Evolutionary conservation across 53 echinoderm and acorn worm genomes (phyloP), one percentile per base, ranked within the genome.

Genomic region (Echinarachnius parma): DNA sequence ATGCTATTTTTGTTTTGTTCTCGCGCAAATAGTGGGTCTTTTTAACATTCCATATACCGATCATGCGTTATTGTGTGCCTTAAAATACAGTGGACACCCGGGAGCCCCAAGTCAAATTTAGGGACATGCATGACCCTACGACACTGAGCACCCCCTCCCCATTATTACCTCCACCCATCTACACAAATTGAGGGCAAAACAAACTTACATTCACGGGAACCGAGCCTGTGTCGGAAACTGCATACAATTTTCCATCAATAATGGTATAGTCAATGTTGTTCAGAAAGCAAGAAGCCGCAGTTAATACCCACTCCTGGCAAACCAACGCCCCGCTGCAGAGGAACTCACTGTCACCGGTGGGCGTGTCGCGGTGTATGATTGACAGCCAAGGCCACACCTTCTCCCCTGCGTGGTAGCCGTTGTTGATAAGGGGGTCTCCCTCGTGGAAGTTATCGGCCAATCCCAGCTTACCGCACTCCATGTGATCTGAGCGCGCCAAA

Each of bases 321-420:
- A 89, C 53, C 49, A 89, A 54, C 9, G 86, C 74, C 13, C 85
- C 90, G 10, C 81, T 81, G 59, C 90, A 89, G 16, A 59, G n/a
- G 45, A 77, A 36, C 10, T 60, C 9, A n/a, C 27, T 9, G n/a
- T n/a, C n/a, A 4, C 62, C 67, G 16, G 59, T 39, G 5, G 79
- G 48, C 3, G 60, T 31, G 15, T 62, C 18, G 25, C 54, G 20
- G 11, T 77, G 24, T 4, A 89, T 77, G 54, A 80, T 52, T 19
- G 81, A 85, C 26, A 89, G 57, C 89, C 89, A 89, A 2, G 89
- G 89, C 89, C 89, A 89, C 9, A 81, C 84, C 30, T 59, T 60
- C 19, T 60, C 69, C 24, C 70, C 75, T 28, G 81, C 84, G 3
- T 71, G 46, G 53, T 49, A 10, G n/a, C 18, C 26, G 29, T 65